phyloP scores from a whole-genome alignment of 2,888 invertebrate genomes.

The Volucella inflata region DNA sequence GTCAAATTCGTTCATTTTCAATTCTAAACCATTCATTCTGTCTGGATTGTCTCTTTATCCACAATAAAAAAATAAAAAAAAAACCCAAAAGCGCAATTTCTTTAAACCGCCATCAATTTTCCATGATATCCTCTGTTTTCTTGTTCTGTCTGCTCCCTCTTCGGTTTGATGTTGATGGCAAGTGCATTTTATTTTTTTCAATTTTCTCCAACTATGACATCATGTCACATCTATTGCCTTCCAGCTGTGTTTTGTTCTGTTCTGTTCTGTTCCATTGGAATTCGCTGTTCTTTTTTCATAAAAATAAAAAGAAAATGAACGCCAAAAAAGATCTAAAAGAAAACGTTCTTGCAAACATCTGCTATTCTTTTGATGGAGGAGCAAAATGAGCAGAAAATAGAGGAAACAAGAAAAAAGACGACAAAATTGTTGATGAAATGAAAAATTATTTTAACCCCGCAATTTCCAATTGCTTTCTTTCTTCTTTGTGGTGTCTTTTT shows the following conservation, averaged over 20 bases:
- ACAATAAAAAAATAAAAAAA: neutral
- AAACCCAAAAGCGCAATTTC: neutral
- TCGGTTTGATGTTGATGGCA: neutral
- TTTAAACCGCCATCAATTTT: neutral
- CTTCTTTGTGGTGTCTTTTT: constrained; percentile 9
- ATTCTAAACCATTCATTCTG: too few relatives aligned
- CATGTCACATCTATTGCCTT: constrained; percentile 30
- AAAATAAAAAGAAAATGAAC: neutral
- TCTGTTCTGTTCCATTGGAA: constrained; percentile 20
- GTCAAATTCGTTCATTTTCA: too few relatives aligned
- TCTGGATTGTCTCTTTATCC: too few relatives aligned
- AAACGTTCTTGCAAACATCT: constrained; percentile 48
- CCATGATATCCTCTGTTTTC: neutral
- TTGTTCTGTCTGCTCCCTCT: neutral
- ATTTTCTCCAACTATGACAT: constrained; percentile 41
- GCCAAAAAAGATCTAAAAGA: constrained; percentile 5
- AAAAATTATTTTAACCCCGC: constrained; percentile 17
- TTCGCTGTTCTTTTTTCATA: constrained; percentile 19
- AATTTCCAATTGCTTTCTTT: constrained; percentile 10
- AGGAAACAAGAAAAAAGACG: neutral
- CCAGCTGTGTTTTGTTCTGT: constrained; percentile 3
- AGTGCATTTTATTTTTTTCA: neutral
- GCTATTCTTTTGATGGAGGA: constrained; percentile 29
- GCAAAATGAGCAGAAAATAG: constrained; percentile 16
- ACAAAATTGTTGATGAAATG: neutral